These are phyloP conservation scores for Lithobates pipiens DNA, from an alignment of 2,797 vertebrate genomes.

Conservation along the genomic window DNA sequence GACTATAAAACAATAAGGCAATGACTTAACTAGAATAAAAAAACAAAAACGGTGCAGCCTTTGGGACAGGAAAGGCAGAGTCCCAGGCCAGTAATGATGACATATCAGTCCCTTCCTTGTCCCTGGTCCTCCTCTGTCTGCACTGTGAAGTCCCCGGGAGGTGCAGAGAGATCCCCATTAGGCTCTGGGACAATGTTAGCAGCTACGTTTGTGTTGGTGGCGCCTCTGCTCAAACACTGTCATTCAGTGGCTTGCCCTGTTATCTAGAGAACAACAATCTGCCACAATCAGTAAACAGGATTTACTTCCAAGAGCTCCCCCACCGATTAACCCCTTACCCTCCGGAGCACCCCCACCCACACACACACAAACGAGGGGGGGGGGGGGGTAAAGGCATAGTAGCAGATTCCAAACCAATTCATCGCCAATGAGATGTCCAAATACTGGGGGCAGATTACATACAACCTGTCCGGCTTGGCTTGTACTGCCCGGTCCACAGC, in stretches of 20 bases:
- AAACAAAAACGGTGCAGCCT: neutral
- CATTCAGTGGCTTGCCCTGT: constrained; percentile 76
- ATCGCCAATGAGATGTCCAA: too few relatives aligned
- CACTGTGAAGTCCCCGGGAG: constrained; percentile 70
- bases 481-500: too few relatives aligned
- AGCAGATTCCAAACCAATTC: too few relatives aligned
- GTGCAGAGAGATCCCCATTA: constrained; percentile 79
- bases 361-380: neutral
- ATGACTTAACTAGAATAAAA: neutral
- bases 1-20: neutral
- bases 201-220: constrained; percentile 80
- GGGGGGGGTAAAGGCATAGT: neutral
- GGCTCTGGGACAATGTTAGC: constrained; percentile 71
- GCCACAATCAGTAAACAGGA: constrained; percentile 77
- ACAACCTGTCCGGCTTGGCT: too few relatives aligned
- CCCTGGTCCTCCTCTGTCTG: constrained; percentile 63
- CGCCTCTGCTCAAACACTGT: constrained; percentile 79
- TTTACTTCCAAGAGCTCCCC: constrained; percentile 70
- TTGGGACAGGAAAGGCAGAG: constrained; percentile 28
- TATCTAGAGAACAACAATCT: constrained; percentile 84
- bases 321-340: constrained; percentile 63
- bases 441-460: too few relatives aligned
- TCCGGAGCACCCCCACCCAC: neutral
- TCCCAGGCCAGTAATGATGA: constrained; percentile 12
- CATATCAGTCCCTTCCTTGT: constrained; percentile 38